Conservation (phyloP, 1,140 invertebrate species). For the Cydia strobilella region DNA sequence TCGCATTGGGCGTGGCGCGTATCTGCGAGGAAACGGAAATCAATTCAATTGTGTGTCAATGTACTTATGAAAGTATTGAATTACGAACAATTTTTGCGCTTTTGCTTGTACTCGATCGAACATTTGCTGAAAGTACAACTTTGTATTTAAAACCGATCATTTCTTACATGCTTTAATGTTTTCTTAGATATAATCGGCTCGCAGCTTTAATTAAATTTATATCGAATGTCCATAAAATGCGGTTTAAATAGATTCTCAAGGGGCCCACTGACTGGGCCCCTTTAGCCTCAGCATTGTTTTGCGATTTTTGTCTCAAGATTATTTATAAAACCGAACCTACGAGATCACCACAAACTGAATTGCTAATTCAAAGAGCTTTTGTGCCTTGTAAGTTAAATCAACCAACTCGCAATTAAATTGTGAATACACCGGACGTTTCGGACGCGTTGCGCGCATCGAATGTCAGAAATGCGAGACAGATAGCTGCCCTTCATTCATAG, state of each 20-base stretch:
- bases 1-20: slow-evolving; percentile 58
- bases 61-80: slow-evolving; percentile 54
- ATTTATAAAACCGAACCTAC: background rate
- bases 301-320: background rate
- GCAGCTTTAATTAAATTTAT: background rate
- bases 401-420: slow-evolving; percentile 15
- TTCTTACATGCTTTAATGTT: too few relatives aligned
- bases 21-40: slow-evolving; percentile 74
- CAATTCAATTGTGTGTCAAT: slow-evolving; percentile 54
- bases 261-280: too few relatives aligned
- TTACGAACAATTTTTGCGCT: slow-evolving; percentile 51
- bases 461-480: slow-evolving; percentile 17
- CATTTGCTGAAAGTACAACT: too few relatives aligned
- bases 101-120: background rate
- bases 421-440: slow-evolving; percentile 27
- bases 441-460: slow-evolving; percentile 26
- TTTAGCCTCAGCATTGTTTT: background rate
- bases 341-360: background rate
- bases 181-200: too few relatives aligned
- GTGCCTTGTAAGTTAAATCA: background rate
- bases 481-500: background rate
- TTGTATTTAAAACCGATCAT: too few relatives aligned
- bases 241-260: background rate
- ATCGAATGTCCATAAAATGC: background rate
- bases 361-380: background rate